These are phyloP conservation scores for Cistogaster globosa DNA, from an alignment of 2,888 invertebrate genomes.

Conservation along the genomic window DNA sequence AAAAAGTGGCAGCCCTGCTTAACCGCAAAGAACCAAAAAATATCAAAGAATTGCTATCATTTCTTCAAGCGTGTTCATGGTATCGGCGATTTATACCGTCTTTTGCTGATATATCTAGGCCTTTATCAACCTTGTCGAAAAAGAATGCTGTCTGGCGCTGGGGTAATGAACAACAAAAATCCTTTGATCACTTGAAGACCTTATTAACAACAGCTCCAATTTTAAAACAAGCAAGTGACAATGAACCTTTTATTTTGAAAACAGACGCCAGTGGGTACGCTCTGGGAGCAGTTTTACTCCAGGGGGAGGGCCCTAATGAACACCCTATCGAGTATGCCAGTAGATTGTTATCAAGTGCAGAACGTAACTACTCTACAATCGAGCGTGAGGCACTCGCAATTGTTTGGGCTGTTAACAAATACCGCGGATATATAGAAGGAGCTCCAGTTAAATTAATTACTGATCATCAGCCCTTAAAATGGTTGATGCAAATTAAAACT, in stretches of 20 bases:
- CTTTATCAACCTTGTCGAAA: too few relatives aligned
- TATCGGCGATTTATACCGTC: too few relatives aligned
- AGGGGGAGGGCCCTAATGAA: conserved; percentile 72
- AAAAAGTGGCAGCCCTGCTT: conserved; percentile 63
- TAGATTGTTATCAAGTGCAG: conserved; percentile 74
- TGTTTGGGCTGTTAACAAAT: conserved; percentile 69
- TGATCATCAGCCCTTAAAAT: conserved; percentile 79
- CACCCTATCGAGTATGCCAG: conserved; percentile 73
- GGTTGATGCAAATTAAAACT: conserved; percentile 79
- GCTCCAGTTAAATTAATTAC: conserved; percentile 73
- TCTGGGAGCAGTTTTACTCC: conserved; percentile 67
- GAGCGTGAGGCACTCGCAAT: conserved; percentile 80
- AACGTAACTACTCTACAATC: conserved; percentile 80
- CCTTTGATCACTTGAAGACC: too few relatives aligned
- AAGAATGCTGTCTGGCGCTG: too few relatives aligned
- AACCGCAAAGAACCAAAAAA: conserved; percentile 66
- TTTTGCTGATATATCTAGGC: too few relatives aligned
- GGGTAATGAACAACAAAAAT: too few relatives aligned
- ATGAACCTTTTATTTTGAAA: conserved; percentile 50
- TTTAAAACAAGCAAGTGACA: too few relatives aligned
- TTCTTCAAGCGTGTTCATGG: conserved; percentile 75
- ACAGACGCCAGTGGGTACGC: conserved; percentile 74
- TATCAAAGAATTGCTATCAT: conserved; percentile 72
- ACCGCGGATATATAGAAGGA: too few relatives aligned
- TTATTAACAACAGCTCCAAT: too few relatives aligned